These are phyloP conservation scores for Hyphantria cunea DNA, from an alignment of 1,140 invertebrate genomes.

Conservation along the genomic window DNA sequence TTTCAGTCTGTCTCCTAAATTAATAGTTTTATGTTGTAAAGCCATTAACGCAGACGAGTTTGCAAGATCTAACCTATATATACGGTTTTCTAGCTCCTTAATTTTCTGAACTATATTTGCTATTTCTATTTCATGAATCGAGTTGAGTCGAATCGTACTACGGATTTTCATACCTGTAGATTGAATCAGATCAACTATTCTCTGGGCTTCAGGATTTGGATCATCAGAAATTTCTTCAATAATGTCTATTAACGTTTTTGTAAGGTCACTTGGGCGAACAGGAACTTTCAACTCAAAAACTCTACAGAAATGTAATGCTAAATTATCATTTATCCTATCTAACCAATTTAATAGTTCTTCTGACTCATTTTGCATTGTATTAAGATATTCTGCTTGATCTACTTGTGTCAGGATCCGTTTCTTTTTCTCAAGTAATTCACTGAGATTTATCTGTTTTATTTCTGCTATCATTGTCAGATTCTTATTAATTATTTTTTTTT, in stretches of 20 bases:
- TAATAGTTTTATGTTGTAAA: conserved; percentile 30
- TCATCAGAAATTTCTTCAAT: conserved; percentile 19
- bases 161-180: neutral
- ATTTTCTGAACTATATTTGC: conserved; percentile 33
- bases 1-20: conserved; percentile 25
- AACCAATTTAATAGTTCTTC: conserved; percentile 37
- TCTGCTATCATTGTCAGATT: conserved; percentile 17
- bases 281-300: conserved; percentile 7
- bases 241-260: conserved; percentile 23
- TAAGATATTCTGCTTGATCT: conserved; percentile 26
- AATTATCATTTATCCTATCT: conserved; percentile 23
- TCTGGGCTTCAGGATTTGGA: conserved; percentile 6
- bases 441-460: conserved; percentile 15
- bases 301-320: conserved; percentile 24
- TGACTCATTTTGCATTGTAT: conserved; percentile 26
- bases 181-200: neutral
- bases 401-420: neutral
- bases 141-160: neutral
- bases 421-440: conserved; percentile 17
- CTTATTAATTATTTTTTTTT: conserved; percentile 7
- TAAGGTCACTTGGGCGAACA: neutral
- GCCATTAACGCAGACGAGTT: conserved; percentile 27
- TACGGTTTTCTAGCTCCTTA: conserved; percentile 24
- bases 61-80: conserved; percentile 11
- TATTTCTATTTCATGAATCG: conserved; percentile 17